Evolutionary conservation across 1,140 invertebrate species (phyloP).

Genomic region (Chironomus tepperi): DNA sequence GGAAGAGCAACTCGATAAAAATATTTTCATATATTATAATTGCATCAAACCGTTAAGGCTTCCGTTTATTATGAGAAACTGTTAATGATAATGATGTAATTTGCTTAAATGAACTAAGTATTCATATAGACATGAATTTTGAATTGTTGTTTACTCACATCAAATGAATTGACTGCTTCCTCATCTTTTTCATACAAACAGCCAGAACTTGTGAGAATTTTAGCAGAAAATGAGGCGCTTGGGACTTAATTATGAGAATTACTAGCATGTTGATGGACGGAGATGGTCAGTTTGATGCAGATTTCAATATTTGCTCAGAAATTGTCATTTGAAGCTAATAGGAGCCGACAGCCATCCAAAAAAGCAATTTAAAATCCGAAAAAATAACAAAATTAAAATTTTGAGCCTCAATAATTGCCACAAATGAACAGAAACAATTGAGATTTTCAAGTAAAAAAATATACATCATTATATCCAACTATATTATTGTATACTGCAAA

Average conservation of each 20-base stretch:
- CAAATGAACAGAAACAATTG: background rate
- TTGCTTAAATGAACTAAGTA: background rate
- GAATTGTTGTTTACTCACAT: background rate
- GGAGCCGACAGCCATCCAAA: too few relatives aligned
- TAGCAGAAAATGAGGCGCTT: too few relatives aligned
- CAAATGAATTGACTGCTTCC: constrained; percentile 2
- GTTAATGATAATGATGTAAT: constrained; percentile 14
- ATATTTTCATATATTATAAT: background rate
- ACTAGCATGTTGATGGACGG: too few relatives aligned
- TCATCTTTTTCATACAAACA: background rate
- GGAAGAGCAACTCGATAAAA: background rate
- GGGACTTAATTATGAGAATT: too few relatives aligned
- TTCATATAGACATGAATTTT: too few relatives aligned
- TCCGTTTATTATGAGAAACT: constrained; percentile 3
- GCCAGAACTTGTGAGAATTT: too few relatives aligned
- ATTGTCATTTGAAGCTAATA: too few relatives aligned
- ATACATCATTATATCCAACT: background rate
- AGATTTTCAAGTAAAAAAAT: background rate
- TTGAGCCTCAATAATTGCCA: background rate
- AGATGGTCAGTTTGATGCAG: too few relatives aligned
- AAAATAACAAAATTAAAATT: background rate
- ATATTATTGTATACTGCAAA: too few relatives aligned
- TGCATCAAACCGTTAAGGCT: background rate
- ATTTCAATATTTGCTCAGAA: too few relatives aligned
- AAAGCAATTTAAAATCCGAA: background rate